A percentile compares a stretch with the other conserved stretches of the same genome.
Evolutionary conservation across 2,888 invertebrate species (phyloP).

Genomic region (Adela reaumurella): DNA sequence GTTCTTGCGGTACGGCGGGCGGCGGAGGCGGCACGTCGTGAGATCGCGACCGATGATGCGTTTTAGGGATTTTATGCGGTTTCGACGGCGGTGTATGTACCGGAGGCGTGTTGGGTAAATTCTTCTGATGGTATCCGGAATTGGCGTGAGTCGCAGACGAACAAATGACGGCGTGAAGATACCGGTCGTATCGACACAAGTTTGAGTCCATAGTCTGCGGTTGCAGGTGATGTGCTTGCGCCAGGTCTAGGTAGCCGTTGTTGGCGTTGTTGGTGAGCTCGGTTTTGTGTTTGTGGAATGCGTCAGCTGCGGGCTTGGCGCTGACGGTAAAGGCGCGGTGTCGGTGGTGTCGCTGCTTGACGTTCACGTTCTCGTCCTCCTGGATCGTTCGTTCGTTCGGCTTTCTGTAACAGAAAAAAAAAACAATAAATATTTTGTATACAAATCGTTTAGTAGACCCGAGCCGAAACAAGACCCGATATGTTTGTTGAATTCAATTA

Average conservation of each 20-base stretch:
- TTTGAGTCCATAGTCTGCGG: conserved; percentile 28
- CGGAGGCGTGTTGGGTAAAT: conserved; percentile 19
- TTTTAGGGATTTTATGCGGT: conserved; percentile 11
- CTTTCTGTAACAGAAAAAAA: conserved; percentile 61
- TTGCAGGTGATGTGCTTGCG: conserved; percentile 39
- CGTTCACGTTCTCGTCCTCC: conserved; percentile 35
- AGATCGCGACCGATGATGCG: conserved; percentile 29
- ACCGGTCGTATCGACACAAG: conserved; percentile 56
- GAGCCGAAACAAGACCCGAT: too few relatives aligned
- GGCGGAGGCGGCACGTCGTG: conserved; percentile 25
- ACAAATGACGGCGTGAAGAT: conserved; percentile 62
- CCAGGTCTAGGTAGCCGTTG: conserved; percentile 58
- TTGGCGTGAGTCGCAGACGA: conserved; percentile 47
- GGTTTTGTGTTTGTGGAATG: conserved; percentile 35
- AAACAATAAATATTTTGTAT: too few relatives aligned
- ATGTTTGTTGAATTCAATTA: too few relatives aligned
- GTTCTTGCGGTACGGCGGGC: conserved; percentile 22
- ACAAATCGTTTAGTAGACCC: too few relatives aligned
- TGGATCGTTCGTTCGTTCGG: conserved; percentile 39
- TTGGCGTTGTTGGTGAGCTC: conserved; percentile 45
- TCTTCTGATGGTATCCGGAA: conserved; percentile 45
- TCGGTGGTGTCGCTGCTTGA: conserved; percentile 39
- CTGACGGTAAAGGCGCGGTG: conserved; percentile 52
- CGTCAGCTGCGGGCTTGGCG: conserved; percentile 33
- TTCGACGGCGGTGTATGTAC: conserved; percentile 19